Conservation (phyloP, 2,797 vertebrate species). For the Pelodytes ibericus region DNA sequence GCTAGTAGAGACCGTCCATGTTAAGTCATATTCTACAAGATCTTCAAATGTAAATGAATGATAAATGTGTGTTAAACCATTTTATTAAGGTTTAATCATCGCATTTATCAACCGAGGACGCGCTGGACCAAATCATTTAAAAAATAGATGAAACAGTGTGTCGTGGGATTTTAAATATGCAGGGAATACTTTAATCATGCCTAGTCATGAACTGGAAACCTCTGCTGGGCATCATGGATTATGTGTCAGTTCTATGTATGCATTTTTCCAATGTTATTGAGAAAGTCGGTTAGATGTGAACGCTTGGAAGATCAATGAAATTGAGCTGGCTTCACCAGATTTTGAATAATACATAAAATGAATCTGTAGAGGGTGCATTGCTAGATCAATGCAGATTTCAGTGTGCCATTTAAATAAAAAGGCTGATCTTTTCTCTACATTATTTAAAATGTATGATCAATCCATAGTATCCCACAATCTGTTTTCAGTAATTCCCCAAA, state of each 20-base stretch:
- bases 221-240: constrained; percentile 31
- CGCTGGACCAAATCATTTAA: neutral
- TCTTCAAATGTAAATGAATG: no score
- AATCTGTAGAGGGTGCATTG: constrained; percentile 24
- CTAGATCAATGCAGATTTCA: constrained; percentile 32
- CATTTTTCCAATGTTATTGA: constrained; percentile 39
- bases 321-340: constrained; percentile 49
- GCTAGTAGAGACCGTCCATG: no score
- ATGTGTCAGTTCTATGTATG: constrained; percentile 42
- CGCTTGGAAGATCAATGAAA: constrained; percentile 51
- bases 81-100: neutral
- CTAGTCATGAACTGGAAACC: constrained; percentile 28
- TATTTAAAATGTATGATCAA: neutral
- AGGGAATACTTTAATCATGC: constrained; percentile 40
- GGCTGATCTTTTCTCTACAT: constrained; percentile 21
- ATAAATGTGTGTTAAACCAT: no score
- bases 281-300: constrained; percentile 40
- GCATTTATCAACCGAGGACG: neutral
- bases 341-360: constrained; percentile 50
- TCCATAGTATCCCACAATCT: neutral
- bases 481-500: neutral
- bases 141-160: neutral
- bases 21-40: no score
- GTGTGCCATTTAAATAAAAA: constrained; percentile 12
- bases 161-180: constrained; percentile 34